Conservation (phyloP, 2,113 vertebrate genomes). For the Gymnocephalus cernua region DNA sequence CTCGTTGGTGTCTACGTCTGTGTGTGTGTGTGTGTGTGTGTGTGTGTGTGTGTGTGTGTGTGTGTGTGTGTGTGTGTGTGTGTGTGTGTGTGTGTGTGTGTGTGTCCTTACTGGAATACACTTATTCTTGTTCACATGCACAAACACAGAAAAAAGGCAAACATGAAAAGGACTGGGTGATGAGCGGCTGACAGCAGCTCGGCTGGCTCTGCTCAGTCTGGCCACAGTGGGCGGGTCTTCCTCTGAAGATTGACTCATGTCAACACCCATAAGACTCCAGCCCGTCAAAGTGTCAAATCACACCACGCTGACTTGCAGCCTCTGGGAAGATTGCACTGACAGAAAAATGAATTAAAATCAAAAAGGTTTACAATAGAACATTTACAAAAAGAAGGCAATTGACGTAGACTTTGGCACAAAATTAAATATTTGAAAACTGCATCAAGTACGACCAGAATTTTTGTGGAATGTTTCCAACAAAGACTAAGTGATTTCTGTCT, state of each 20-base stretch:
- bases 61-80: slow-evolving; percentile 29
- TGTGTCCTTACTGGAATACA: slow-evolving; percentile 42
- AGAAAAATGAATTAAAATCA: slow-evolving; percentile 5
- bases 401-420: neutral
- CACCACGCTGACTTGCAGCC: neutral
- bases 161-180: slow-evolving; percentile 82
- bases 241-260: slow-evolving; percentile 65
- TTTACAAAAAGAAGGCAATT: neutral
- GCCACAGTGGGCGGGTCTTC: slow-evolving; percentile 67
- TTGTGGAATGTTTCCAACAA: neutral
- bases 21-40: slow-evolving; percentile 10
- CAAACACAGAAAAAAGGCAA: slow-evolving; percentile 62
- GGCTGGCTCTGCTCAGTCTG: slow-evolving; percentile 47
- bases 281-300: slow-evolving; percentile 32
- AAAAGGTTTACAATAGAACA: slow-evolving; percentile 25
- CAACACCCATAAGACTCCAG: slow-evolving; percentile 59
- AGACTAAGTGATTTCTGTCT: neutral
- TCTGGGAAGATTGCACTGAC: slow-evolving; percentile 12
- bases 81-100: slow-evolving; percentile 19
- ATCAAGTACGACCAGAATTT: neutral
- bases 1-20: slow-evolving; percentile 37
- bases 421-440: neutral
- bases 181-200: slow-evolving; percentile 79
- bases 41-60: slow-evolving; percentile 16
- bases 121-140: slow-evolving; percentile 63